Conservation (phyloP, 2,113 vertebrate genomes). For the Oncorhynchus nerka region DNA sequence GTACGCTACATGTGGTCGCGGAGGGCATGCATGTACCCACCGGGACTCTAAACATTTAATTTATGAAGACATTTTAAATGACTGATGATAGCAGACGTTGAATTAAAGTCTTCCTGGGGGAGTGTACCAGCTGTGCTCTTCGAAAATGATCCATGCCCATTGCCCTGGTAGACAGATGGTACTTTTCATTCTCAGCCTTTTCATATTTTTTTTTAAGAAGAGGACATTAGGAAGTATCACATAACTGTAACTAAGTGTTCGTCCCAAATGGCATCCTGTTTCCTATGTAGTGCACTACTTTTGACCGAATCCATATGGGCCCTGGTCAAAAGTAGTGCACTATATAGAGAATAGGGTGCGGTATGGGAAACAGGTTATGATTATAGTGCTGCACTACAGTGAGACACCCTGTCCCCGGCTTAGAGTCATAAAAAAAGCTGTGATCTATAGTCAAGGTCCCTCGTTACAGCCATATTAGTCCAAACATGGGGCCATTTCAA, state of each 20-base stretch:
- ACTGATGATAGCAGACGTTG: slow-evolving; percentile 51
- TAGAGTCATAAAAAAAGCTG: no score
- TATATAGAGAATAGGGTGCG: no score
- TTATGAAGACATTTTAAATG: slow-evolving; percentile 55
- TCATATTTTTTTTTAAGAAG: slow-evolving; percentile 21
- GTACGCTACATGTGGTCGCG: neutral
- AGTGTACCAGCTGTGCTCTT: slow-evolving; percentile 49
- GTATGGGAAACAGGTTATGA: no score
- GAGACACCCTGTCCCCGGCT: no score
- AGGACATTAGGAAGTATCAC: neutral
- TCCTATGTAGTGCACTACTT: no score
- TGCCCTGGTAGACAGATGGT: slow-evolving; percentile 52
- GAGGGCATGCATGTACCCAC: slow-evolving; percentile 33
- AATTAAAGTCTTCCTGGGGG: slow-evolving; percentile 48
- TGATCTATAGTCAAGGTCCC: slow-evolving; percentile 2
- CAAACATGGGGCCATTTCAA: slow-evolving; percentile 7
- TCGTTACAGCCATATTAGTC: neutral
- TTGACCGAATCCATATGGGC: no score
- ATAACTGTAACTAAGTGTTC: neutral
- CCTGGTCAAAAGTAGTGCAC: no score
- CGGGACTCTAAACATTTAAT: slow-evolving; percentile 49
- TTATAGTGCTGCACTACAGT: no score
- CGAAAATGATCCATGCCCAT: slow-evolving; percentile 39
- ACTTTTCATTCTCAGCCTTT: slow-evolving; percentile 22
- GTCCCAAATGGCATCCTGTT: no score